A percentile compares a stretch with the other conserved stretches of the same genome.
phyloP scores from a whole-genome alignment of 2,113 vertebrate genomes.

The Lampris megalopsis region DNA sequence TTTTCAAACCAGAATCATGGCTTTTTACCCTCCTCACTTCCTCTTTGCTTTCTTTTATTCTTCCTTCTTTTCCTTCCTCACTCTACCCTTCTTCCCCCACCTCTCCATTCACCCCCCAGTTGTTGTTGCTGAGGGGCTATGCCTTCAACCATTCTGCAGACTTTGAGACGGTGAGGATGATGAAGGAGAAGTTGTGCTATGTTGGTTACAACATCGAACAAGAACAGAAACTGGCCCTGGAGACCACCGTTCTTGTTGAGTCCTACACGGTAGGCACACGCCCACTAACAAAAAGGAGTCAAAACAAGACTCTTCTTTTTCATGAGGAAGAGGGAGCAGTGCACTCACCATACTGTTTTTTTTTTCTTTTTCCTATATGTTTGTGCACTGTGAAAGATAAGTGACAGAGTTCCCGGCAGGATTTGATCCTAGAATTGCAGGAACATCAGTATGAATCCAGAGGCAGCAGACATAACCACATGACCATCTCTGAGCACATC shows the following conservation, averaged over 20 bases:
- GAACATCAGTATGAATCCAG: no score
- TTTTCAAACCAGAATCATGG: background rate
- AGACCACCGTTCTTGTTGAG: slow-evolving; percentile 98
- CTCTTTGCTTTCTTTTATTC: background rate
- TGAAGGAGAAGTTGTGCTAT: slow-evolving; percentile 98
- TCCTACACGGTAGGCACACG: slow-evolving; percentile 90
- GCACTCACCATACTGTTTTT: no score
- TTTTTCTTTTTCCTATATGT: no score
- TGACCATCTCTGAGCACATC: no score
- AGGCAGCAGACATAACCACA: no score
- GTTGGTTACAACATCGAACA: slow-evolving; percentile 99
- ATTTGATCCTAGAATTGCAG: no score
- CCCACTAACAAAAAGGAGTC: background rate
- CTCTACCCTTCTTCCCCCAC: background rate
- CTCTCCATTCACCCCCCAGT: slow-evolving; percentile 80
- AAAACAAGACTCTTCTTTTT: no score
- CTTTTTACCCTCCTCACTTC: background rate
- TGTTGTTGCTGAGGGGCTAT: slow-evolving; percentile 93
- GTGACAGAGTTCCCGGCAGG: no score
- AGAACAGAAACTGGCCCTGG: slow-evolving; percentile 97
- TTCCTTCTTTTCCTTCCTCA: background rate
- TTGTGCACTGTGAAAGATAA: no score
- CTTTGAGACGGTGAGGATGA: slow-evolving; percentile 99
- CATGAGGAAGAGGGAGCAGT: no score
- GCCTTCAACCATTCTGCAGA: slow-evolving; percentile 99